phyloP scores from a whole-genome alignment of 1,140 invertebrate species.

The Caenorhabditis briggsae region DNA sequence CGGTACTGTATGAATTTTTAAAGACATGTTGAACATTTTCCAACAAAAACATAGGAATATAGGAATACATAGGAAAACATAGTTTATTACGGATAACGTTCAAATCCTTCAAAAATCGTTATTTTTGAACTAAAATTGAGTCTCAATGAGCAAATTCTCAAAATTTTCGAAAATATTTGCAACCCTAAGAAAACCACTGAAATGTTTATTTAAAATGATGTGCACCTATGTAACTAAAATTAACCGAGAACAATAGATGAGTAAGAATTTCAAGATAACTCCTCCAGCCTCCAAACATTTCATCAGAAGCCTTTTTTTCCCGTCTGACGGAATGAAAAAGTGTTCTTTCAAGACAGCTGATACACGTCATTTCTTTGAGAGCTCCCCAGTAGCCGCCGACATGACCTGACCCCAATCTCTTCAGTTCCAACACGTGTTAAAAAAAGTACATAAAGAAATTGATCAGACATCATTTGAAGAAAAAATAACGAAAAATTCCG shows the following conservation, averaged over 20 bases:
- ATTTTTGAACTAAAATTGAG: not conserved
- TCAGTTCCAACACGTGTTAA: not conserved
- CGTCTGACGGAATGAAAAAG: not conserved
- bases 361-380: conserved; percentile 8
- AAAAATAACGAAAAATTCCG: no score
- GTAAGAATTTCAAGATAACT: not conserved
- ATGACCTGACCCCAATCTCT: not conserved
- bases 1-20: no score
- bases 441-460: not conserved
- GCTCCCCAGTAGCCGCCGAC: not conserved
- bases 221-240: not conserved
- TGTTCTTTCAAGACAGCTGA: not conserved
- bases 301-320: not conserved
- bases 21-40: no score
- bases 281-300: not conserved
- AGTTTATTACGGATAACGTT: no score
- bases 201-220: no score
- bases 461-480: no score
- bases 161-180: no score
- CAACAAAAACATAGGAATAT: no score
- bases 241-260: not conserved
- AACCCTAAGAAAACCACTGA: not conserved
- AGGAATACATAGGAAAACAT: no score
- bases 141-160: no score
- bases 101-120: no score